These are phyloP conservation scores for Heliocidaris tuberculata DNA, from an alignment of 35 echinoderm and acorn worm species.

Conservation along the genomic window DNA sequence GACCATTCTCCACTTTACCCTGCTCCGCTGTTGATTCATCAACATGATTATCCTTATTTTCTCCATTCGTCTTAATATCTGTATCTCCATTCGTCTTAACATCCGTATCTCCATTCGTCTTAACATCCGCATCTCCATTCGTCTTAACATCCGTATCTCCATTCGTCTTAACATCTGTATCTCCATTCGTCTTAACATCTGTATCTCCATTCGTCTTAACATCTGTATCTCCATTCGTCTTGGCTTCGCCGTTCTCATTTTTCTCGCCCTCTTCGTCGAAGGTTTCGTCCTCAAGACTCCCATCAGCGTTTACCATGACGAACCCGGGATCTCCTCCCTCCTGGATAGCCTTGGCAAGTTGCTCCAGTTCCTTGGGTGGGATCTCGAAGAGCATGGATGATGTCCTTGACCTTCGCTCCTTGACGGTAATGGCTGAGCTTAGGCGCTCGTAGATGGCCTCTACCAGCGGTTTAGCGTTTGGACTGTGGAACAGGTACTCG, in stretches of 20 bases:
- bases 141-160: too few species aligned
- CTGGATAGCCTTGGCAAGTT: slow-evolving; percentile 69
- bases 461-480: slow-evolving; percentile 67
- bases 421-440: slow-evolving; percentile 57
- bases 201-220: neutral
- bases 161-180: too few species aligned
- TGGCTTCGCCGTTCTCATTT: neutral
- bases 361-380: slow-evolving; percentile 75
- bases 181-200: too few species aligned
- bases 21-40: neutral
- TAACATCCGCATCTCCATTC: too few species aligned
- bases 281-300: slow-evolving; percentile 40
- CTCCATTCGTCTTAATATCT: too few species aligned
- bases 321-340: slow-evolving; percentile 44
- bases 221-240: slow-evolving; percentile 25
- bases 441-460: slow-evolving; percentile 75
- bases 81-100: too few species aligned
- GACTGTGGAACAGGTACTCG: slow-evolving; percentile 65
- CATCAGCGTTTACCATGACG: slow-evolving; percentile 47
- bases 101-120: too few species aligned
- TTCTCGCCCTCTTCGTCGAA: slow-evolving; percentile 24
- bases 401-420: slow-evolving; percentile 65
- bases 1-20: neutral
- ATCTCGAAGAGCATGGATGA: slow-evolving; percentile 94
- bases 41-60: neutral